Conservation (phyloP, 2,113 vertebrate species). For the Barbus barbus region DNA sequence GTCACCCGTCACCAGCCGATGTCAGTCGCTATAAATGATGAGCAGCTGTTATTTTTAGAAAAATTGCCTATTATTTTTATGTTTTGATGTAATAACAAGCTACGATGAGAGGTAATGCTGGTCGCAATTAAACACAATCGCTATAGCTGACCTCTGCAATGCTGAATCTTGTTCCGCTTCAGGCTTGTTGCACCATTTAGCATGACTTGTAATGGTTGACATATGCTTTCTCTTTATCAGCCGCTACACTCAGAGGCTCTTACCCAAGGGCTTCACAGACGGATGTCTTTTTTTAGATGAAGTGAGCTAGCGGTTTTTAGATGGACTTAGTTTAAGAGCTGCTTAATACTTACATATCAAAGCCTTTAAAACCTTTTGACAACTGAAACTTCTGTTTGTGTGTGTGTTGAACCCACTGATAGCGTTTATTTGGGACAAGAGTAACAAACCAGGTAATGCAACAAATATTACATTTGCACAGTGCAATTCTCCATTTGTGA, state of each 20-base stretch:
- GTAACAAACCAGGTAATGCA: background rate
- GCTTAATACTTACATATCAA: constrained; percentile 58
- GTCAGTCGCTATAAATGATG: background rate
- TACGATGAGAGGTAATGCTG: background rate
- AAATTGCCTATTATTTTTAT: background rate
- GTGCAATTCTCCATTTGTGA: no score
- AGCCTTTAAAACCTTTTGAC: constrained; percentile 54
- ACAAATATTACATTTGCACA: background rate
- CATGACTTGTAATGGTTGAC: constrained; percentile 7
- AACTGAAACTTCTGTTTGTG: background rate
- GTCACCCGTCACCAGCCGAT: background rate
- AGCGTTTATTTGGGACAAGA: no score
- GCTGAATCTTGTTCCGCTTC: background rate
- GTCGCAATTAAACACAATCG: background rate
- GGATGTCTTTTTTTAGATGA: constrained; percentile 63
- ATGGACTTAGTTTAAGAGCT: constrained; percentile 53
- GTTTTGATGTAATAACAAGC: constrained; percentile 1
- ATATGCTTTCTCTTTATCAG: constrained; percentile 8
- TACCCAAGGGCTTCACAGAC: constrained; percentile 66
- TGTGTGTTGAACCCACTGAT: no score
- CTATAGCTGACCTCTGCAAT: background rate
- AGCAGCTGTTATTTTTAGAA: no score
- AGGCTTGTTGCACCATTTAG: background rate
- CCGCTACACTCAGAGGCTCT: constrained; percentile 49
- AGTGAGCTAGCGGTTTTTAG: background rate